Evolutionary conservation across 2,797 vertebrate genomes (phyloP).

Genomic region (Florisuga fusca): DNA sequence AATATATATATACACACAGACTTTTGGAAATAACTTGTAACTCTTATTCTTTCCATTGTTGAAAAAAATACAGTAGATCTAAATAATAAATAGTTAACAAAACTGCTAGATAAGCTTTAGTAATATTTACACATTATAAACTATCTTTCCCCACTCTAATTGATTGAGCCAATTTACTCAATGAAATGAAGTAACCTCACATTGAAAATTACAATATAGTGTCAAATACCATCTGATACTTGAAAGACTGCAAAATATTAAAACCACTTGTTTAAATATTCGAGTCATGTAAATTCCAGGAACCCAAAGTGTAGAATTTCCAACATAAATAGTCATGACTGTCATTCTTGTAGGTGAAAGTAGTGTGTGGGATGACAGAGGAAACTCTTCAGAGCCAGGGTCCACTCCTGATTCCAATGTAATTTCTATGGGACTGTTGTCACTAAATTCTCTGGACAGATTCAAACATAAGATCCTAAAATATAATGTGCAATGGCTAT

Average conservation of each 20-base stretch:
- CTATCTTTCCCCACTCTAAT: neutral
- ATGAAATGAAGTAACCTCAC: neutral
- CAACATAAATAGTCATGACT: constrained; percentile 29
- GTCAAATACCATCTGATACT: neutral
- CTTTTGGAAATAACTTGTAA: neutral
- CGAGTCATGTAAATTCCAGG: constrained; percentile 37
- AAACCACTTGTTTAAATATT: constrained; percentile 53
- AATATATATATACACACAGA: rapidly evolving
- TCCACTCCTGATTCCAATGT: neutral
- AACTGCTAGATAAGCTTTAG: neutral
- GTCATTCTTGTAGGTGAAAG: constrained; percentile 32
- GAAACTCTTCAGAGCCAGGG: neutral
- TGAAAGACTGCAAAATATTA: constrained; percentile 29
- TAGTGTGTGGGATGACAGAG: neutral
- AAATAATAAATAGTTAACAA: neutral
- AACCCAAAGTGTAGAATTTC: constrained; percentile 1
- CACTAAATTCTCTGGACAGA: neutral
- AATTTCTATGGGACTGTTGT: neutral
- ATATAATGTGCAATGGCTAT: neutral
- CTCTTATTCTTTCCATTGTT: neutral
- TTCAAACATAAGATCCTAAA: neutral
- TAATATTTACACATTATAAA: neutral
- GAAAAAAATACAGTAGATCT: neutral
- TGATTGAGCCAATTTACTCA: neutral
- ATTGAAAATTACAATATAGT: neutral